A percentile compares a stretch with the other conserved stretches of the same genome.
Conservation (phyloP, 2,113 vertebrate genomes). For the Argyrosomus japonicus region DNA sequence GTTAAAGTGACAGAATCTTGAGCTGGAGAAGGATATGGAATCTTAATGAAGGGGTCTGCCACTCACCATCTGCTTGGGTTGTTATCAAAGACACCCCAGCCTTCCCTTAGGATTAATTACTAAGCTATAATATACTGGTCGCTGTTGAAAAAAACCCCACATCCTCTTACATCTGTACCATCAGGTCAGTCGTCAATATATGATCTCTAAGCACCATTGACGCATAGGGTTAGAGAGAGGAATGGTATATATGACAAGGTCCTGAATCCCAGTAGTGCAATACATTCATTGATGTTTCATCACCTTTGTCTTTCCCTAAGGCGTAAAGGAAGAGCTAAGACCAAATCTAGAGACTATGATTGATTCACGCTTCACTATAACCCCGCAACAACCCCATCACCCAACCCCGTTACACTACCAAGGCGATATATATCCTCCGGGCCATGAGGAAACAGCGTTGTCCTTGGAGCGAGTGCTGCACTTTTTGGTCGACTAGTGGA, state of each 20-base stretch:
- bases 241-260: conserved; percentile 27
- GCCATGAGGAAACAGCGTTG: not conserved
- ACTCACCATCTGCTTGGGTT: conserved; percentile 71
- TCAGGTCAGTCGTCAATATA: conserved; percentile 1
- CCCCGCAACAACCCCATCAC: not conserved
- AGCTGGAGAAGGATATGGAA: conserved; percentile 44
- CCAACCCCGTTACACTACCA: not conserved
- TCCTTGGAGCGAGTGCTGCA: conserved; percentile 1
- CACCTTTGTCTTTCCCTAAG: not conserved
- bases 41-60: conserved; percentile 68
- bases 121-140: conserved; percentile 45
- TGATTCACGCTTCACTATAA: conserved; percentile 26
- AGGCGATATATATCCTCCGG: conserved; percentile 5
- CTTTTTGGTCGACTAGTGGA: conserved; percentile 43
- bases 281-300: conserved; percentile 30
- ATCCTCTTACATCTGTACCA: conserved; percentile 12
- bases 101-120: conserved; percentile 72
- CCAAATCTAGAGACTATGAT: conserved; percentile 6
- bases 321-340: not conserved
- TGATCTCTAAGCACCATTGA: not conserved
- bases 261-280: conserved; percentile 1
- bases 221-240: not conserved
- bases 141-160: conserved; percentile 13
- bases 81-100: conserved; percentile 68
- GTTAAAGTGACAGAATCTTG: conserved; percentile 41